A percentile compares a stretch with the other conserved stretches of the same genome.
Conservation (phyloP, 2,113 vertebrate genomes). For the Petaurus breviceps region DNA sequence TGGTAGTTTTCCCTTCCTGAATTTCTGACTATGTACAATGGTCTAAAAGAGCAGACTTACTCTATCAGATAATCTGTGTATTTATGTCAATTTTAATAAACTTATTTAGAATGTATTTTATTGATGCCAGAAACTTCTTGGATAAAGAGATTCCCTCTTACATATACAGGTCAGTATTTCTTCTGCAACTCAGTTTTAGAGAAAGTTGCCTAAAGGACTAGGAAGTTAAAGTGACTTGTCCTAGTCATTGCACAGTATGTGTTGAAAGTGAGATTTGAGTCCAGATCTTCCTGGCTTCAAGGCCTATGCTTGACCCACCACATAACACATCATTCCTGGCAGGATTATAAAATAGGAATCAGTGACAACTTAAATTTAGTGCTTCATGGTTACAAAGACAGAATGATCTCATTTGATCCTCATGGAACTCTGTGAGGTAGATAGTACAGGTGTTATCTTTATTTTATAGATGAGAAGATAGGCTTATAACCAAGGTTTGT, state of each 20-base stretch:
- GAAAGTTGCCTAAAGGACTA: neutral
- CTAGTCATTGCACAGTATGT: neutral
- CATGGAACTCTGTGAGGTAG: too few species aligned
- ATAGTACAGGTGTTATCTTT: neutral
- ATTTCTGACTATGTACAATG: slow-evolving; percentile 49
- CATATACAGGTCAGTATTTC: neutral
- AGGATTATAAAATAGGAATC: neutral
- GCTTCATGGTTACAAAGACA: neutral
- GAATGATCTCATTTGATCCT: neutral
- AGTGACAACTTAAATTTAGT: neutral
- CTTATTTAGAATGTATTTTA: neutral
- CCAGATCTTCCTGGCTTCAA: neutral
- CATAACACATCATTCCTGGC: neutral
- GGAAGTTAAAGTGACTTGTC: neutral
- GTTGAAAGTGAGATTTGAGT: neutral
- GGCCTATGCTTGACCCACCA: neutral
- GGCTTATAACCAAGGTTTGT: neutral
- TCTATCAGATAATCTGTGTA: neutral
- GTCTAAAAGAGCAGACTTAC: slow-evolving; percentile 14
- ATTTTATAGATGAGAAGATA: neutral
- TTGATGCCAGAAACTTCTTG: neutral
- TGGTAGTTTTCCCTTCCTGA: neutral
- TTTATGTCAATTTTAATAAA: neutral
- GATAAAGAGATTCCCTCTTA: neutral
- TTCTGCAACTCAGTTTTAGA: neutral